Percentiles rank a stretch among this genome's conserved stretches.
Evolutionary conservation across 2,888 invertebrate species (phyloP).

Genomic region (Melanostoma mellinum): DNA sequence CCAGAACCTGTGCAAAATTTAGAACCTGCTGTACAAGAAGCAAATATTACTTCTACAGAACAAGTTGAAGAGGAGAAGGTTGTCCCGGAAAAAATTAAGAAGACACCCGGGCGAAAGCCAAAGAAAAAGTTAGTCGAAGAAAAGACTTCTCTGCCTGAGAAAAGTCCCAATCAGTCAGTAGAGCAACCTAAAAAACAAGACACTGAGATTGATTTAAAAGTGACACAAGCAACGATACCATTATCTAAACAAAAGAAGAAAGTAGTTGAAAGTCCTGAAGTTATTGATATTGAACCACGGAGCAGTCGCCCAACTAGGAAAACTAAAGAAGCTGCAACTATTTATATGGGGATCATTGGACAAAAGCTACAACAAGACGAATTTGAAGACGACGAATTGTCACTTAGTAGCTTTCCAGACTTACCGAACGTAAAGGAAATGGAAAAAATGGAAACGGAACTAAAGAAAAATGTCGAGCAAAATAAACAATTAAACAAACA

Average conservation of each 20-base stretch:
- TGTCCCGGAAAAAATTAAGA: conserved; percentile 44
- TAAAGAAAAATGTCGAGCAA: conserved; percentile 81
- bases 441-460: conserved; percentile 84
- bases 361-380: conserved; percentile 86
- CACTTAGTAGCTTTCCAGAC: conserved; percentile 87
- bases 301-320: conserved; percentile 85
- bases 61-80: conserved; percentile 21
- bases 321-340: conserved; percentile 89
- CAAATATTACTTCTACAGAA: conserved; percentile 3
- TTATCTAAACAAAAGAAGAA: conserved; percentile 74
- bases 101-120: conserved; percentile 46
- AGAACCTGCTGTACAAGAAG: not conserved
- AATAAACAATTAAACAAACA: conserved; percentile 55
- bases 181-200: conserved; percentile 14
- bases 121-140: conserved; percentile 50
- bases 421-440: conserved; percentile 86
- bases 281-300: conserved; percentile 71
- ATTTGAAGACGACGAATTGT: conserved; percentile 84
- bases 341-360: conserved; percentile 89
- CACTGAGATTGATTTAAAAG: conserved; percentile 11
- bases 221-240: conserved; percentile 74
- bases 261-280: conserved; percentile 51
- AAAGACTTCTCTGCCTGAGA: conserved; percentile 26
- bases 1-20: conserved; percentile 4
- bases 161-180: conserved; percentile 13